Percentiles rank a stretch among this genome's conserved stretches.
Evolutionary conservation across 2,797 vertebrate genomes (phyloP).

Genomic region (Acanthopagrus latus): DNA sequence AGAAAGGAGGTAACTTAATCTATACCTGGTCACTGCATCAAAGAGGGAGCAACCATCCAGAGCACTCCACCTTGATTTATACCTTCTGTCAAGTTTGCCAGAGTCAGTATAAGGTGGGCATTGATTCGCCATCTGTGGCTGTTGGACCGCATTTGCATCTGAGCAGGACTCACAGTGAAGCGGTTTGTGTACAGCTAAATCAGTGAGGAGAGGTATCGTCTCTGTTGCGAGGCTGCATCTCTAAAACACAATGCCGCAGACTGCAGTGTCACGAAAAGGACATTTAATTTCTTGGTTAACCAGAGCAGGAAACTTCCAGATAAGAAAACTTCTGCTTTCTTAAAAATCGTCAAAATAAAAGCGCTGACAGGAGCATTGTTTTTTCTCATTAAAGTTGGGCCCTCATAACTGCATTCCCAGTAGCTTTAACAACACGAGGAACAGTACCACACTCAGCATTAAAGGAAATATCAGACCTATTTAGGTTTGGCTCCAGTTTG

Average conservation of each 20-base stretch:
- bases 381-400: conserved; percentile 16
- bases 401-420: not conserved
- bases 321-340: conserved; percentile 4
- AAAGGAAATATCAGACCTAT: not conserved
- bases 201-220: conserved; percentile 20
- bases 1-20: conserved; percentile 35
- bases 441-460: conserved; percentile 3
- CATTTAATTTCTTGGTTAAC: conserved; percentile 3
- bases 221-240: conserved; percentile 13
- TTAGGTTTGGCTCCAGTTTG: conserved; percentile 34
- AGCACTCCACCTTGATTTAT: conserved; percentile 64
- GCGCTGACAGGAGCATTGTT: not conserved
- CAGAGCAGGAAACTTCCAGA: conserved; percentile 9
- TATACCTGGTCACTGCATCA: conserved; percentile 45
- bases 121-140: conserved; percentile 73
- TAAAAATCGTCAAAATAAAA: conserved; percentile 21
- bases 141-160: conserved; percentile 61
- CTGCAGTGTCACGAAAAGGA: conserved; percentile 11
- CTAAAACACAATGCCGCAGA: not conserved
- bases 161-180: conserved; percentile 48
- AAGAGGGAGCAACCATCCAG: conserved; percentile 43
- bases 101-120: conserved; percentile 53
- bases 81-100: conserved; percentile 60
- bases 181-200: conserved; percentile 39
- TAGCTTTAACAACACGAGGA: conserved; percentile 7